Evolutionary conservation across 2,113 vertebrate species (phyloP).

Genomic region (Benitochromis conjunctus): DNA sequence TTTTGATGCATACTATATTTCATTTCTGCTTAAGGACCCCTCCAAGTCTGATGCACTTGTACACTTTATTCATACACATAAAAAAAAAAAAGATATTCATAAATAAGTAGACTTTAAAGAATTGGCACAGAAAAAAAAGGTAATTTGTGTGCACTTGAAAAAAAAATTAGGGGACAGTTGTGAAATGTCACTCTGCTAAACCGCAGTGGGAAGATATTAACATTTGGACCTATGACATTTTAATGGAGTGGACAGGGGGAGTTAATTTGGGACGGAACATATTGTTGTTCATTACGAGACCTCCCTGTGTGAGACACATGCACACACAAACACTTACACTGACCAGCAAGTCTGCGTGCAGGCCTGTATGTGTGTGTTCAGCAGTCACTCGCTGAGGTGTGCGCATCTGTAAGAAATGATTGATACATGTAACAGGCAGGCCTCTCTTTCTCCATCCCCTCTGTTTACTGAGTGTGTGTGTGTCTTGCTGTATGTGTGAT

Average conservation of each 20-base stretch:
- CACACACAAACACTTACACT: not conserved
- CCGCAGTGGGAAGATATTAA: constrained; percentile 36
- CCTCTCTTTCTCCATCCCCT: constrained; percentile 19
- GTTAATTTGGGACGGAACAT: constrained; percentile 47
- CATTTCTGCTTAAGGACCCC: not conserved
- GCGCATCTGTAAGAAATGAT: constrained; percentile 47
- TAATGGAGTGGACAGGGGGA: constrained; percentile 52
- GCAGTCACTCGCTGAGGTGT: not conserved
- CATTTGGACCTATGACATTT: constrained; percentile 56
- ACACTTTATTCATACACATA: not conserved
- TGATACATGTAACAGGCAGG: constrained; percentile 53
- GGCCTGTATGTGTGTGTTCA: not conserved
- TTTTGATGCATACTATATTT: not conserved
- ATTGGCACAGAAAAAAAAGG: not conserved
- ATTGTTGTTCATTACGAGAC: constrained; percentile 53
- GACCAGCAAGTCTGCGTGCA: not conserved
- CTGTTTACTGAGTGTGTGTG: constrained; percentile 1
- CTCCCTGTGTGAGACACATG: constrained; percentile 15
- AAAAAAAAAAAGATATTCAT: not conserved
- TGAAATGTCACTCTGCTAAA: constrained; percentile 22
- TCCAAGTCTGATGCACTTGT: not conserved
- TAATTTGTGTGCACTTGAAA: not conserved
- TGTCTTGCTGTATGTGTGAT: constrained; percentile 10
- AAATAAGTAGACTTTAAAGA: not conserved
- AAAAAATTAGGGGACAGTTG: not conserved